These are phyloP conservation scores for Fistularia tabacaria DNA, from an alignment of 2,797 vertebrate genomes.

Conservation along the genomic window DNA sequence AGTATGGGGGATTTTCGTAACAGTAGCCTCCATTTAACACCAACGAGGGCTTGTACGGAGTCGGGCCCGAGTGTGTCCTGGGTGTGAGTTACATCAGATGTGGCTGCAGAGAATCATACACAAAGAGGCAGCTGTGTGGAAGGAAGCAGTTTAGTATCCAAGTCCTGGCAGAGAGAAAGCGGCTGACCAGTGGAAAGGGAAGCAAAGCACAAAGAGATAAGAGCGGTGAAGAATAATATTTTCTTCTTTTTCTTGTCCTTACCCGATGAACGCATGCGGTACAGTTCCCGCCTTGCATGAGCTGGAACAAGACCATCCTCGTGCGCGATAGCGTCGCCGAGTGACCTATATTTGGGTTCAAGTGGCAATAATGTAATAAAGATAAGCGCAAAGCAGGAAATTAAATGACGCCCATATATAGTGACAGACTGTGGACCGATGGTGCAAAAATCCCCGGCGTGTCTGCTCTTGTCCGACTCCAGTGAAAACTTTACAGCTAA, in stretches of 20 bases:
- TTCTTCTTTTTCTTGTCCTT: conserved; percentile 28
- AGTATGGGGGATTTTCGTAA: conserved; percentile 26
- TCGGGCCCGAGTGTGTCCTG: conserved; percentile 24
- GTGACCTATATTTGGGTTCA: too few species aligned
- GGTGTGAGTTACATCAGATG: conserved; percentile 27
- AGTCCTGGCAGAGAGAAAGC: conserved; percentile 9
- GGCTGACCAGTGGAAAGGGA: conserved; percentile 26
- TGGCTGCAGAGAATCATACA: conserved; percentile 5
- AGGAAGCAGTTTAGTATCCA: conserved; percentile 20
- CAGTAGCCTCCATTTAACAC: conserved; percentile 39
- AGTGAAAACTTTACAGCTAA: too few species aligned
- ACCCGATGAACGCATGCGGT: neutral
- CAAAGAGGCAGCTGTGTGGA: conserved; percentile 37
- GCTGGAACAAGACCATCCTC: neutral
- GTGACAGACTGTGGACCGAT: too few species aligned
- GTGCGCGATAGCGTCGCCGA: too few species aligned
- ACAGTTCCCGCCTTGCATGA: neutral
- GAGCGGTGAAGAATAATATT: conserved; percentile 17
- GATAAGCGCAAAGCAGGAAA: too few species aligned
- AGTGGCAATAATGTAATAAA: too few species aligned
- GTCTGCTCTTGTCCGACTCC: too few species aligned
- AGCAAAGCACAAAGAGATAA: neutral
- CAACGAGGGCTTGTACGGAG: conserved; percentile 13
- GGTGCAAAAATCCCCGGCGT: too few species aligned
- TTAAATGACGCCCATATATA: too few species aligned